Conservation (phyloP, 2,113 vertebrate genomes). For the Catharus minimus region DNA sequence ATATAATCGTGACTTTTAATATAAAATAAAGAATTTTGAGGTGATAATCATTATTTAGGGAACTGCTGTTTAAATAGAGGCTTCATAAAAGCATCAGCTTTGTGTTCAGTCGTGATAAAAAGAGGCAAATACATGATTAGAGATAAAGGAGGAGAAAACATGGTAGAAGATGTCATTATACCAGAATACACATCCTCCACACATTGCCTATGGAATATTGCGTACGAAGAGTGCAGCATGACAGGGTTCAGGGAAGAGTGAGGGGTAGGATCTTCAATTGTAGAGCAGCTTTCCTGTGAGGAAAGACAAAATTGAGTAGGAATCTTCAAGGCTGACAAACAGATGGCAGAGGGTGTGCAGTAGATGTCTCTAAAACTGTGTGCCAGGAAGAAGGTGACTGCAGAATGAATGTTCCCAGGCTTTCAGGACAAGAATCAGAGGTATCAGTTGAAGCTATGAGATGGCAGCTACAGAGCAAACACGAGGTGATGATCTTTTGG, state of each 20-base stretch:
- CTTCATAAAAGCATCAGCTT: not conserved
- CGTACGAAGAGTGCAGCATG: rapidly evolving
- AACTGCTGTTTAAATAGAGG: not conserved
- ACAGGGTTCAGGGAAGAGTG: not conserved
- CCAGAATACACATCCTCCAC: rapidly evolving
- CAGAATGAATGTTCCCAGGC: not conserved
- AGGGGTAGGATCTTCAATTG: not conserved
- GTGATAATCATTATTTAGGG: not conserved
- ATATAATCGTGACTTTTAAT: not conserved
- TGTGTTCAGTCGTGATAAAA: not conserved
- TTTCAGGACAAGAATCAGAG: not conserved
- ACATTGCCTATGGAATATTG: not conserved
- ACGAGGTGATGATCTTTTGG: not conserved
- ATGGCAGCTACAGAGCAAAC: not conserved
- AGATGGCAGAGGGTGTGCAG: not conserved
- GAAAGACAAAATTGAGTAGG: slow-evolving; percentile 9
- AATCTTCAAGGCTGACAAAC: not conserved
- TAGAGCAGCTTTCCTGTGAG: slow-evolving; percentile 1
- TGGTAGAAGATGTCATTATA: not conserved
- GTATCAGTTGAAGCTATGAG: not conserved
- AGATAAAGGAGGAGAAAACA: not conserved
- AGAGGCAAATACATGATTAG: not conserved
- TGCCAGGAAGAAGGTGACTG: not conserved
- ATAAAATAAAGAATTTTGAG: not conserved
- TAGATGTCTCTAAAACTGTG: not conserved